Percentiles rank a stretch among this genome's conserved stretches.
Conservation (phyloP, 2,888 invertebrate species). For the Sycophila texana region DNA sequence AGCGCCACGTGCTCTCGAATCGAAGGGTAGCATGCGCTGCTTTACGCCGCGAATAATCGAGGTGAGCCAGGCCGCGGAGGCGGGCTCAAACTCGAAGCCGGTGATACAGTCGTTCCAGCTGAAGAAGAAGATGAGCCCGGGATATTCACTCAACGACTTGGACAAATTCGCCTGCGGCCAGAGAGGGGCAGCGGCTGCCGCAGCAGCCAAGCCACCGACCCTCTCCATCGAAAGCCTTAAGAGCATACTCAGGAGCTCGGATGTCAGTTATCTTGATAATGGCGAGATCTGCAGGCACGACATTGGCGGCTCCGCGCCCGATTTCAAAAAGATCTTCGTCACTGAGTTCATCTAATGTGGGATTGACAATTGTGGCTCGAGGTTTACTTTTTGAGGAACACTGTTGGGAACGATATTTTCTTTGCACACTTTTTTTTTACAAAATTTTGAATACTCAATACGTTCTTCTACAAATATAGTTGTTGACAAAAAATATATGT, state of each 20-base stretch:
- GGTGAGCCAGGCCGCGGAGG: constrained; percentile 45
- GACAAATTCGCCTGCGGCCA: constrained; percentile 65
- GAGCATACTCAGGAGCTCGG: constrained; percentile 70
- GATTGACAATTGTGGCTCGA: not conserved
- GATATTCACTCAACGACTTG: constrained; percentile 74
- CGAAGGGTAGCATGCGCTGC: constrained; percentile 70
- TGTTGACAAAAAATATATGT: too few species aligned
- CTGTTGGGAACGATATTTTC: not conserved
- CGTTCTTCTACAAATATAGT: too few species aligned
- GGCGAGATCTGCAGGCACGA: constrained; percentile 73
- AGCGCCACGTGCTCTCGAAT: constrained; percentile 59
- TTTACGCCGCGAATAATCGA: constrained; percentile 72
- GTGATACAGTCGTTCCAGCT: constrained; percentile 69
- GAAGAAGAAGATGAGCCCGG: constrained; percentile 67
- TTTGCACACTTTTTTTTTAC: too few species aligned
- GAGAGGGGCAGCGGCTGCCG: not conserved
- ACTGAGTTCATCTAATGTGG: constrained; percentile 74
- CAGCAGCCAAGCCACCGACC: constrained; percentile 54
- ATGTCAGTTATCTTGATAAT: constrained; percentile 73
- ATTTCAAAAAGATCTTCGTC: constrained; percentile 78
- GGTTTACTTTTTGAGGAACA: not conserved
- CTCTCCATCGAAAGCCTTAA: constrained; percentile 74
- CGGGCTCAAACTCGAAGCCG: constrained; percentile 64
- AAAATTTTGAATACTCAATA: too few species aligned
- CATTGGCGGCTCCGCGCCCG: constrained; percentile 77